phyloP scores from a whole-genome alignment of 1,140 invertebrate species.

The Nylanderia fulva region DNA sequence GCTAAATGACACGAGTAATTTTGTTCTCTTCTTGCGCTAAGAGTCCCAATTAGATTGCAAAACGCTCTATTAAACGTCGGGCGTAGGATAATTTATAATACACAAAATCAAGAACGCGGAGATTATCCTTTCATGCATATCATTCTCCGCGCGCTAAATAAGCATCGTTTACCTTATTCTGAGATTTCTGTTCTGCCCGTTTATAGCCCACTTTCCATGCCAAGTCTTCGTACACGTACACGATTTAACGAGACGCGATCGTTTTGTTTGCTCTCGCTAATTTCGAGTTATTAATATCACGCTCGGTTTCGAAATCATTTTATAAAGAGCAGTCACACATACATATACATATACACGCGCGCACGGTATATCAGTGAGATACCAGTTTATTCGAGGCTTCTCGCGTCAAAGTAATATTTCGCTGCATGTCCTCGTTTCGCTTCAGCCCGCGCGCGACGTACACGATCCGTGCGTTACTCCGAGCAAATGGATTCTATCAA shows the following conservation, averaged over 20 bases:
- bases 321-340: neutral
- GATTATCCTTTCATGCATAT: neutral
- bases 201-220: slow-evolving; percentile 26
- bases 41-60: neutral
- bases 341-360: neutral
- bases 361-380: neutral
- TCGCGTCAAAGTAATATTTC: slow-evolving; percentile 36
- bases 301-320: slow-evolving; percentile 35
- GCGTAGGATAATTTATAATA: neutral
- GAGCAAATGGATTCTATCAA: slow-evolving; percentile 58
- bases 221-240: neutral
- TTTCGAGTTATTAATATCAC: slow-evolving; percentile 43
- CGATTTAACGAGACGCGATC: slow-evolving; percentile 28
- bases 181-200: slow-evolving; percentile 15
- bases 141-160: slow-evolving; percentile 5
- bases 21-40: neutral
- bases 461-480: slow-evolving; percentile 38
- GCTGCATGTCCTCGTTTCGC: slow-evolving; percentile 34
- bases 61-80: neutral
- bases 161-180: neutral
- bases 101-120: neutral
- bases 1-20: neutral
- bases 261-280: slow-evolving; percentile 31
- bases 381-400: slow-evolving; percentile 27
- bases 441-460: slow-evolving; percentile 11